These are phyloP conservation scores for Percopsis transmontana DNA, from an alignment of 2,113 vertebrate species.

Conservation along the genomic window DNA sequence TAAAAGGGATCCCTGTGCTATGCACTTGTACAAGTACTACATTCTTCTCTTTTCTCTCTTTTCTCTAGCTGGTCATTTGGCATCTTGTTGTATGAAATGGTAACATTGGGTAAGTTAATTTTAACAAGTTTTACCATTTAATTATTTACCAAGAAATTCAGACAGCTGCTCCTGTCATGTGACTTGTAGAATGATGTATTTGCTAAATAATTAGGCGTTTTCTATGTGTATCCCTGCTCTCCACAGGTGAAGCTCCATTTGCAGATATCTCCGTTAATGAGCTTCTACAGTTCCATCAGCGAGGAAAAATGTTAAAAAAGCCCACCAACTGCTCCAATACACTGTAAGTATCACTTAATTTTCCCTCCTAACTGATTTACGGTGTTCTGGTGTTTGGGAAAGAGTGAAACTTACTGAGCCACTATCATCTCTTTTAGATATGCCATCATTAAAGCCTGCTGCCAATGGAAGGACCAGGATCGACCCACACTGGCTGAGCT, in stretches of 20 bases:
- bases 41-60: constrained; percentile 9
- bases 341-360: constrained; percentile 76
- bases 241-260: constrained; percentile 89
- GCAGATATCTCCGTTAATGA: constrained; percentile 83
- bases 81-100: constrained; percentile 88
- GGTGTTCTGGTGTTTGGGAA: not conserved
- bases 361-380: not conserved
- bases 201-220: not conserved
- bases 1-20: too few species aligned
- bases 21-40: too few species aligned
- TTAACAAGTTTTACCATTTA: too few species aligned
- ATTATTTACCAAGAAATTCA: not conserved
- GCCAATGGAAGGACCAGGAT: constrained; percentile 83
- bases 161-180: too few species aligned
- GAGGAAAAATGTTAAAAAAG: constrained; percentile 84
- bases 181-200: constrained; percentile 70
- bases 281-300: constrained; percentile 87
- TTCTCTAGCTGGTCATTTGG: constrained; percentile 90
- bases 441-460: constrained; percentile 86
- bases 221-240: not conserved
- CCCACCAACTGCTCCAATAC: constrained; percentile 81
- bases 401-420: not conserved
- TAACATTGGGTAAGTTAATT: constrained; percentile 83
- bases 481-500: constrained; percentile 79
- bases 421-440: constrained; percentile 72